phyloP scores from a whole-genome alignment of 2,888 invertebrate genomes.

The Oscheius sp. region DNA sequence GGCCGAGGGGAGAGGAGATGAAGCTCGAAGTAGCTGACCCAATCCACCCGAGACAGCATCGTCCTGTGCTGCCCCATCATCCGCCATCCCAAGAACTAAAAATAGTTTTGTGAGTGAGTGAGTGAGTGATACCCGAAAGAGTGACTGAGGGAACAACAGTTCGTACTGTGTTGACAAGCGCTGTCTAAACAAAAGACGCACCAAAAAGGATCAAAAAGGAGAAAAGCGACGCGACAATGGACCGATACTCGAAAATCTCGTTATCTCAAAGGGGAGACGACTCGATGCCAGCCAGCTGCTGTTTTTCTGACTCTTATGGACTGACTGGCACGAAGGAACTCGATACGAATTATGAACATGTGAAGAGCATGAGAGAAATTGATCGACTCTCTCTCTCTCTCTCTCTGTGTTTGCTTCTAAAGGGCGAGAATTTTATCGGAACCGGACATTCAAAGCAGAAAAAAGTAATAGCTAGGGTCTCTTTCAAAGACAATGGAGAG shows the following conservation, averaged over 20 bases:
- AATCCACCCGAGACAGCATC: conserved; percentile 33
- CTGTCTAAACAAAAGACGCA: not conserved
- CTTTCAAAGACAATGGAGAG: not conserved
- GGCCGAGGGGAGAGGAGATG: conserved; percentile 40
- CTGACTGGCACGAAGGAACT: not conserved
- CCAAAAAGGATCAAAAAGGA: not conserved
- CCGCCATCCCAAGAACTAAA: not conserved
- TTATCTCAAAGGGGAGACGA: no score
- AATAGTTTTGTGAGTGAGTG: not conserved
- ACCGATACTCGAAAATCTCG: not conserved
- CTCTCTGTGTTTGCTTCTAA: not conserved
- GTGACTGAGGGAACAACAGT: not conserved
- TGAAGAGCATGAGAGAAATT: conserved; percentile 11
- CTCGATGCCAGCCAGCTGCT: conserved; percentile 6
- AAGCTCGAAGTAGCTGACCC: conserved; percentile 30
- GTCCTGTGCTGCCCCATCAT: conserved; percentile 31
- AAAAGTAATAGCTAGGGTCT: no score
- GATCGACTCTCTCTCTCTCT: conserved; percentile 10
- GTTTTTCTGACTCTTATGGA: not conserved
- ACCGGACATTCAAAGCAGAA: not conserved
- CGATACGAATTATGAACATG: not conserved
- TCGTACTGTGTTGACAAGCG: not conserved
- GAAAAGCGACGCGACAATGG: not conserved
- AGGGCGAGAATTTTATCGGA: not conserved
- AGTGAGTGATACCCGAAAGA: not conserved